Evolutionary conservation across 2,797 vertebrate genomes (phyloP).

Genomic region (Bradypodion pumilum): DNA sequence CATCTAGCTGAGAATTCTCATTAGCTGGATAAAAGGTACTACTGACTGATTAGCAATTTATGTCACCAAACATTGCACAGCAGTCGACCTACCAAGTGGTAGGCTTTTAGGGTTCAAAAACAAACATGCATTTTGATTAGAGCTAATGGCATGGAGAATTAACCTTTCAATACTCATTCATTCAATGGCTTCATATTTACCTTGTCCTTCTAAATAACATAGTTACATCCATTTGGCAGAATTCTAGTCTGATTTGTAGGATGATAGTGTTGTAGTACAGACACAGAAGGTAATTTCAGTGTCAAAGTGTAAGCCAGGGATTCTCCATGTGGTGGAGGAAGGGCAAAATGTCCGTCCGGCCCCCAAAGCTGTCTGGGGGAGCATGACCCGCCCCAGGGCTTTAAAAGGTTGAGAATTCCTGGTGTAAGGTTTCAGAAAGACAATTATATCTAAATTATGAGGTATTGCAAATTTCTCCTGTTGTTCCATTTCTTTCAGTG

Average conservation of each 20-base stretch:
- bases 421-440: neutral
- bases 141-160: slow-evolving; percentile 71
- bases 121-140: slow-evolving; percentile 74
- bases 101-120: slow-evolving; percentile 70
- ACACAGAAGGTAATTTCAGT: neutral
- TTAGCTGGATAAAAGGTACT: slow-evolving; percentile 63
- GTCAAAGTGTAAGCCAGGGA: rapidly evolving
- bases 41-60: slow-evolving; percentile 72
- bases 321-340: too few relatives aligned
- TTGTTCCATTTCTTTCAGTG: slow-evolving; percentile 1
- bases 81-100: slow-evolving; percentile 65
- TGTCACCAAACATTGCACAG: slow-evolving; percentile 73
- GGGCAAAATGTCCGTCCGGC: too few relatives aligned
- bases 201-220: slow-evolving; percentile 37
- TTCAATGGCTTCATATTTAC: slow-evolving; percentile 44
- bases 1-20: slow-evolving; percentile 66
- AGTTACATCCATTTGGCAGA: neutral
- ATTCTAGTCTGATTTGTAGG: neutral
- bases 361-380: too few relatives aligned
- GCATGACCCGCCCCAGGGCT: too few relatives aligned
- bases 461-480: neutral
- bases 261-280: neutral
- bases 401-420: too few relatives aligned
- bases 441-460: neutral
- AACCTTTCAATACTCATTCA: slow-evolving; percentile 38